Evolutionary conservation across 2,888 invertebrate species (phyloP), one percentile per base, ranked within the genome.

Genomic region (Drosophila emarginata): DNA sequence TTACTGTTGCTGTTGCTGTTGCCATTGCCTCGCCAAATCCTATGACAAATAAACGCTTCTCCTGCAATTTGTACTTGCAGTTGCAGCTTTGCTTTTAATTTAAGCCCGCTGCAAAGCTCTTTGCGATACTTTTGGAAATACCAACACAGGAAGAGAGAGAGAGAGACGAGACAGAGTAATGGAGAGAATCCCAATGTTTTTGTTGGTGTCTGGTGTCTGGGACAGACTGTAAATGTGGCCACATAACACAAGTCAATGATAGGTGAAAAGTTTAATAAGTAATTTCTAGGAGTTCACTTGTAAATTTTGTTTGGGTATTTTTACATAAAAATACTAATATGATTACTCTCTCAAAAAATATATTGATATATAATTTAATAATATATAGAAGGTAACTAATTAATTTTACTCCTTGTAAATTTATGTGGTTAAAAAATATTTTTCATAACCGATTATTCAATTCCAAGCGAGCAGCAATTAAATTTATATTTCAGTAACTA

Each of bases 1-100:
- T 45, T 51, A 37, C 45, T 23, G 23, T 23, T 23, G 23, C 23
- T 4, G 32, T 21, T 57, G 61, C 53, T 9, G 7, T 32, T 32
- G 9, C 32, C 32, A 18, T 21, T 57, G 61, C 53, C 53, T 64
- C 65, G 61, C 74, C 82, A 87, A 82, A 82, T 82, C 88, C 88
- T 73, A 75, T 79, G 75, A 68, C 82, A 82, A 82, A 82, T 82
- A 82, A 81, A 85, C 79, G 77, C 82, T 76, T 74, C 77, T 70
- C 69, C 70, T 65, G 74, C 85, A 72, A 79, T 79, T 87, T 81
- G 85, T 70, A 66, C 73, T 65, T 64, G 63, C 64, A 68, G 65
- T 52, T 73, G 68, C 40, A 75, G 70, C 76, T 82, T 85, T 85
- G 72, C 71, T 85, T 79, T 87, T 85, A 70, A 87, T 85, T 81